Percentiles rank a stretch among this genome's conserved stretches.
Conservation (phyloP, 2,888 invertebrate genomes). For the Mesorhabditis spiculigera region DNA sequence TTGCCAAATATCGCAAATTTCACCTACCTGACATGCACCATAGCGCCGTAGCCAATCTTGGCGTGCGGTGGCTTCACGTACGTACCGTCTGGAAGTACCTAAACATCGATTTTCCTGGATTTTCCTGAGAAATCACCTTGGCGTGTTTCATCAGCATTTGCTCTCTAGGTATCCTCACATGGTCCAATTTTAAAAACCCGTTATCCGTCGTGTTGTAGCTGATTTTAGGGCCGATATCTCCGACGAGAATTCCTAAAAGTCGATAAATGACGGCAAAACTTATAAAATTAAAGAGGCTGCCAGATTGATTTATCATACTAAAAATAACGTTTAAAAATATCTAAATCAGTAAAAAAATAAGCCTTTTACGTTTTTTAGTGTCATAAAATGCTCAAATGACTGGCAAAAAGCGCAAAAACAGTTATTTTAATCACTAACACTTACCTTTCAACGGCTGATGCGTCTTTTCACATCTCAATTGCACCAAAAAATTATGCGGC, state of each 20-base stretch:
- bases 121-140: conserved; percentile 66
- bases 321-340: neutral
- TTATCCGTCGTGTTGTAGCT: conserved; percentile 89
- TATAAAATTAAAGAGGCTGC: too few relatives aligned
- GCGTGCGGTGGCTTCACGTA: conserved; percentile 78
- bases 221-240: conserved; percentile 89
- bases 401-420: neutral
- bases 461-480: conserved; percentile 80
- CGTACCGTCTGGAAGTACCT: conserved; percentile 70
- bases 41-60: conserved; percentile 82
- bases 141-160: conserved; percentile 91
- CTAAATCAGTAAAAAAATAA: neutral
- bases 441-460: conserved; percentile 69
- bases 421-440: neutral
- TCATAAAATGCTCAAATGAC: neutral
- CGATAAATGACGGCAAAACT: neutral
- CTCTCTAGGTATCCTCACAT: conserved; percentile 79
- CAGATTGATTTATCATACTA: neutral
- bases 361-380: neutral
- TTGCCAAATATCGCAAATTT: neutral
- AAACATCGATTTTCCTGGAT: conserved; percentile 5
- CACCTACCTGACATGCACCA: conserved; percentile 68
- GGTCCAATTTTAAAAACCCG: conserved; percentile 82
- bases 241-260: conserved; percentile 73
- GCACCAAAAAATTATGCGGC: conserved; percentile 87